Evolutionary conservation across 2,888 invertebrate genomes (phyloP).

Genomic region (Mimachlamys varia): DNA sequence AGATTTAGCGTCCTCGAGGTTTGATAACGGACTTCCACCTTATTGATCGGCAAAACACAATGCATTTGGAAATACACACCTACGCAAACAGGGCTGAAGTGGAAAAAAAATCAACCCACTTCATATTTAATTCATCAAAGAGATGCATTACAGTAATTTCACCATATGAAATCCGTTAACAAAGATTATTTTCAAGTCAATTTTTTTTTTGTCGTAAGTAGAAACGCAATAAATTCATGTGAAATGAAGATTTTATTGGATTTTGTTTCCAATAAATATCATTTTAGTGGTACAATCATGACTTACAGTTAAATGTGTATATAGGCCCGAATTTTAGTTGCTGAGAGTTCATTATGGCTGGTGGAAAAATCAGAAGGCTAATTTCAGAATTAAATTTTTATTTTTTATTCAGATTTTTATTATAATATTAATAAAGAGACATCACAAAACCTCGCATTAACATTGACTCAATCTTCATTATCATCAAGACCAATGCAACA

Average conservation of each 20-base stretch:
- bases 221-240: neutral
- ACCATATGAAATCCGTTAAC: neutral
- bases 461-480: no score
- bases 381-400: no score
- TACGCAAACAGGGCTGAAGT: neutral
- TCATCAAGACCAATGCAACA: no score
- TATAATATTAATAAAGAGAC: no score
- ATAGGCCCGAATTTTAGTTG: no score
- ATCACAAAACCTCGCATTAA: no score
- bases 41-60: neutral
- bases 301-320: no score
- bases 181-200: neutral
- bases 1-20: neutral
- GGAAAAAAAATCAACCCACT: neutral
- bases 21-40: neutral
- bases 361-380: no score
- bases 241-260: neutral
- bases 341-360: no score
- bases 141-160: neutral
- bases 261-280: neutral
- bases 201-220: neutral
- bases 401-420: no score
- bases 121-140: neutral
- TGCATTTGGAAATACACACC: neutral
- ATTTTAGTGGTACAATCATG: no score